A percentile compares a stretch with the other conserved stretches of the same genome.
phyloP scores from a whole-genome alignment of 2,797 vertebrate genomes.

The Danio choprae region DNA sequence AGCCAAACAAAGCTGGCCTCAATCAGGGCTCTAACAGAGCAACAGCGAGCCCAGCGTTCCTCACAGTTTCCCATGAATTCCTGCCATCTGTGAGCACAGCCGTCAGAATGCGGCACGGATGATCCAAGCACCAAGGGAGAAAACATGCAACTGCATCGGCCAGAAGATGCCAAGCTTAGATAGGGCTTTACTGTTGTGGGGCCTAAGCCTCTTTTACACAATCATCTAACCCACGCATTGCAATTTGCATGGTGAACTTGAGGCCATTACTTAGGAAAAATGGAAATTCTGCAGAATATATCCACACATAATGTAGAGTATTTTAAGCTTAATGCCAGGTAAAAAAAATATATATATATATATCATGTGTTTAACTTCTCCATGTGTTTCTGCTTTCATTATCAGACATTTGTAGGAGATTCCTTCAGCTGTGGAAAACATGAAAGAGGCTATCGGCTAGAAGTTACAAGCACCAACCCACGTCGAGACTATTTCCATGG shows the following conservation, averaged over 20 bases:
- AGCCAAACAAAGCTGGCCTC: conserved; percentile 59
- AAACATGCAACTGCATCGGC: conserved; percentile 62
- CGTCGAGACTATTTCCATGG: conserved; percentile 91
- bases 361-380: neutral
- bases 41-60: conserved; percentile 48
- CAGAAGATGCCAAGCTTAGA: conserved; percentile 67
- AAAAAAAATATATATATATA: too few relatives aligned
- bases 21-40: conserved; percentile 46
- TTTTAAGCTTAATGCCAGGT: conserved; percentile 22
- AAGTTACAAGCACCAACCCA: conserved; percentile 89
- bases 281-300: conserved; percentile 35
- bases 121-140: conserved; percentile 58
- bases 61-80: conserved; percentile 74
- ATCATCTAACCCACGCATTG: conserved; percentile 49
- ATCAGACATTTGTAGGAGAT: conserved; percentile 88
- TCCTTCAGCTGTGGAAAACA: conserved; percentile 85
- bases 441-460: conserved; percentile 88
- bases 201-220: conserved; percentile 55
- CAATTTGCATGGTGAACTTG: conserved; percentile 48
- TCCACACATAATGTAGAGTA: neutral
- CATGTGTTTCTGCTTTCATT: conserved; percentile 32
- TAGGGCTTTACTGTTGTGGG: conserved; percentile 56
- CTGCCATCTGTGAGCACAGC: conserved; percentile 59
- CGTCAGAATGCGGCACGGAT: conserved; percentile 61
- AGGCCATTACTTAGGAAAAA: conserved; percentile 36